Conservation (phyloP, 92 coral and sea anemone genomes). For the Epizoanthus scotinus region DNA sequence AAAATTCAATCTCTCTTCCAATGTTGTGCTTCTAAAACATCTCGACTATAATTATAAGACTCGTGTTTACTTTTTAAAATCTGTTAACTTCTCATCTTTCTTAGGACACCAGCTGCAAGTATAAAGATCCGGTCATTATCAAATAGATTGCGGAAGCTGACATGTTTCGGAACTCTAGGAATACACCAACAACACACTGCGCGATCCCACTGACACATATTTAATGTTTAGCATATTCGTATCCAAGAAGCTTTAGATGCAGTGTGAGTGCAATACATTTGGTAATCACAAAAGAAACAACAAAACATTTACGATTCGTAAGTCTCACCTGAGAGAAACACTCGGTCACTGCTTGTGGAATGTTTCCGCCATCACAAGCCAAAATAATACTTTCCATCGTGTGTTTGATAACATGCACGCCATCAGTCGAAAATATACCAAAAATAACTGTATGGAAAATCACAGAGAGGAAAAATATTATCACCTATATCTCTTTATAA, state of each 20-base stretch:
- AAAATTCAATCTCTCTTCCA: too few relatives aligned
- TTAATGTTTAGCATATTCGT: too few relatives aligned
- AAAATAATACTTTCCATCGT: slow-evolving; percentile 85
- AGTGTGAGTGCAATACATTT: background rate
- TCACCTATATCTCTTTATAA: background rate
- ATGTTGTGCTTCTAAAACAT: too few relatives aligned
- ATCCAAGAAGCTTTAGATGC: background rate
- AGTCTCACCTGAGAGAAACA: slow-evolving; percentile 76
- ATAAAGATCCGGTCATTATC: background rate
- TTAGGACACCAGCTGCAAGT: background rate
- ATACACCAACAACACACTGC: background rate
- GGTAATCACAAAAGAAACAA: background rate
- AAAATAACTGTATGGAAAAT: slow-evolving; percentile 23
- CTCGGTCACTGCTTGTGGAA: slow-evolving; percentile 77
- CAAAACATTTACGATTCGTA: background rate
- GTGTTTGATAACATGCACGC: slow-evolving; percentile 74
- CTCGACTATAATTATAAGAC: background rate
- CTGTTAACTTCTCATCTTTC: background rate
- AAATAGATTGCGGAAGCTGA: background rate
- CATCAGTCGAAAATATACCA: slow-evolving; percentile 48
- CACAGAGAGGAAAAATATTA: background rate
- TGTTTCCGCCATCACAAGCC: slow-evolving; percentile 90
- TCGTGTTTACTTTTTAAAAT: background rate
- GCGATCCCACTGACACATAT: too few relatives aligned
- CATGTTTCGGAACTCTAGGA: background rate